Evolutionary conservation across 23 tunicate species (phyloP).

Genomic region (Corella eumyota): DNA sequence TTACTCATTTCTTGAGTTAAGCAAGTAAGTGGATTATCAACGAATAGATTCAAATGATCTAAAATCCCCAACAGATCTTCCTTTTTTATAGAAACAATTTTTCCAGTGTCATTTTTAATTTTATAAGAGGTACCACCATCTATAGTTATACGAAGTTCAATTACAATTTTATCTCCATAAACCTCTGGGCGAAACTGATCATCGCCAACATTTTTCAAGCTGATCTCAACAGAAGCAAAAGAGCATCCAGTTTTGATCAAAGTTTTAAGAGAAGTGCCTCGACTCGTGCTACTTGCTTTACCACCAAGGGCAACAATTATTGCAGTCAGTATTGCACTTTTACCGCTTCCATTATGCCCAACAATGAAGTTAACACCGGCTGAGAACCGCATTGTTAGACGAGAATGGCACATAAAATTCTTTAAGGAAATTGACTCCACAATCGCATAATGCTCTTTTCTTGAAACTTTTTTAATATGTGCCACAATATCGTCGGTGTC

Average conservation of each 20-base stretch:
- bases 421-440: no score
- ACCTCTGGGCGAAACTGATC: constrained; percentile 54
- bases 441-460: no score
- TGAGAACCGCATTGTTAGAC: constrained; percentile 59
- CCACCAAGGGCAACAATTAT: constrained; percentile 84
- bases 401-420: constrained; percentile 89
- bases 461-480: no score
- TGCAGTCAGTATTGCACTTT: constrained; percentile 91
- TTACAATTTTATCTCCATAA: constrained; percentile 51
- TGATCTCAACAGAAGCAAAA: constrained; percentile 59
- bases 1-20: constrained; percentile 92
- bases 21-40: constrained; percentile 88
- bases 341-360: constrained; percentile 95
- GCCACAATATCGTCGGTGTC: no score
- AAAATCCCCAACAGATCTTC: constrained; percentile 64
- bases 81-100: constrained; percentile 49
- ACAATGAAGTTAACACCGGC: constrained; percentile 79
- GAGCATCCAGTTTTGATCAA: constrained; percentile 69
- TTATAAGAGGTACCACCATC: constrained; percentile 73
- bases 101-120: constrained; percentile 50
- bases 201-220: constrained; percentile 65
- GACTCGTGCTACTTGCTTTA: constrained; percentile 76
- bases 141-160: constrained; percentile 45
- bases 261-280: constrained; percentile 80
- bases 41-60: constrained; percentile 76